Evolutionary conservation across 2,113 vertebrate genomes (phyloP).

Genomic region (Penelope pileata): DNA sequence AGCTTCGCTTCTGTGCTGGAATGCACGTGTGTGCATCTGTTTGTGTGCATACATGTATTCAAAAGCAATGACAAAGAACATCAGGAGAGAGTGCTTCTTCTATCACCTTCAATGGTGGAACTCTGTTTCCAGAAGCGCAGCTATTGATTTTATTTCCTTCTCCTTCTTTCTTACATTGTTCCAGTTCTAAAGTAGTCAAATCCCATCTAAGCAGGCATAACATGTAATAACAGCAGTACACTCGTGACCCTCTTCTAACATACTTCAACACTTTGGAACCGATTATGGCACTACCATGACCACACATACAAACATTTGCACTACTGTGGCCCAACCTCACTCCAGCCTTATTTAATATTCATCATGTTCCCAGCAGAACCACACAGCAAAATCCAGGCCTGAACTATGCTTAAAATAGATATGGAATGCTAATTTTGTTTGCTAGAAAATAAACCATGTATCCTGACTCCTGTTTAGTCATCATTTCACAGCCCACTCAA

Average conservation of each 20-base stretch:
- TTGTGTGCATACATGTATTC: background rate
- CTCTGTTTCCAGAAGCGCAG: background rate
- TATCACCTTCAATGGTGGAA: background rate
- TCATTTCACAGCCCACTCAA: constrained; percentile 55
- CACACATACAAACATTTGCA: background rate
- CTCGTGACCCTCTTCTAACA: background rate
- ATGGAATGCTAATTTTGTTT: constrained; percentile 12
- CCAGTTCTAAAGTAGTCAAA: background rate
- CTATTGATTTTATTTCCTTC: background rate
- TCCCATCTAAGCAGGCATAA: background rate
- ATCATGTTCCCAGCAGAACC: background rate
- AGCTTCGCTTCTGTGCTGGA: background rate
- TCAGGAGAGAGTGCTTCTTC: background rate
- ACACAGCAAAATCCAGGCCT: background rate
- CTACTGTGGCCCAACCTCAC: background rate
- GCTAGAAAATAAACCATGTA: constrained; percentile 7
- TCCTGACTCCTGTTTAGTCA: constrained; percentile 37
- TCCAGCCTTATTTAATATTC: background rate
- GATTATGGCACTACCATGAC: background rate
- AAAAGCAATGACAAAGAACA: background rate
- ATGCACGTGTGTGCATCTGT: background rate
- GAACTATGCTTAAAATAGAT: background rate
- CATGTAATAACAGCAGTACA: background rate
- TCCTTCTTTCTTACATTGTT: background rate
- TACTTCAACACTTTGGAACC: background rate